A percentile compares a stretch with the other conserved stretches of the same genome.
phyloP scores from a whole-genome alignment of 2,888 invertebrate species.

The Mimachlamys varia region DNA sequence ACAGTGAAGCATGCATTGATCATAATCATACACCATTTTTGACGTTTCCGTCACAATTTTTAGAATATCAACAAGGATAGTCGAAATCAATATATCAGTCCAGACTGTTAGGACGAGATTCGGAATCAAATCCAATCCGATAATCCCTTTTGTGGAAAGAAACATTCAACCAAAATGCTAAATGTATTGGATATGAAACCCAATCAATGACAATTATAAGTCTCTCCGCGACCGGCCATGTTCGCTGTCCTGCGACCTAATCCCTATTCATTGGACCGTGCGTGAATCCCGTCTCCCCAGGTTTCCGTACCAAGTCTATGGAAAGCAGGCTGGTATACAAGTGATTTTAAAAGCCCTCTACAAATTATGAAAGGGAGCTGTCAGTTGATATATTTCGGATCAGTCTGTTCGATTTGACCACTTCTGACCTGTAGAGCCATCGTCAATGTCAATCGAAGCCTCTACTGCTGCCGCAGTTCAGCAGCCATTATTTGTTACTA shows the following conservation, averaged over 20 bases:
- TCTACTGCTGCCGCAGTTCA: neutral
- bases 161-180: slow-evolving; percentile 36
- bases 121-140: slow-evolving; percentile 6
- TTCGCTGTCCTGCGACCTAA: slow-evolving; percentile 27
- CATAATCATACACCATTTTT: neutral
- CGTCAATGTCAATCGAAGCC: neutral
- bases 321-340: neutral
- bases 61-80: neutral
- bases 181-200: slow-evolving; percentile 31
- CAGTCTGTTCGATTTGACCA: slow-evolving; percentile 28
- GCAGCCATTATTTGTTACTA: neutral
- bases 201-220: slow-evolving; percentile 36
- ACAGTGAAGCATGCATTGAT: neutral
- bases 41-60: slow-evolving; percentile 19
- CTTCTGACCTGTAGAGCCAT: slow-evolving; percentile 23
- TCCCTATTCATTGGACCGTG: slow-evolving; percentile 32
- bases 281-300: slow-evolving; percentile 26
- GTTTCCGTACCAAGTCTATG: neutral
- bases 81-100: neutral
- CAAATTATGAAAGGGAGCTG: slow-evolving; percentile 31
- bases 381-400: slow-evolving; percentile 34
- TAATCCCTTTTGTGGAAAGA: slow-evolving; percentile 36
- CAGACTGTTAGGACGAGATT: slow-evolving; percentile 32
- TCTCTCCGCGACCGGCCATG: neutral
- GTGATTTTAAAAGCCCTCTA: slow-evolving; percentile 19